Conservation (phyloP, 1,140 invertebrate genomes). For the Homalodisca vitripennis region DNA sequence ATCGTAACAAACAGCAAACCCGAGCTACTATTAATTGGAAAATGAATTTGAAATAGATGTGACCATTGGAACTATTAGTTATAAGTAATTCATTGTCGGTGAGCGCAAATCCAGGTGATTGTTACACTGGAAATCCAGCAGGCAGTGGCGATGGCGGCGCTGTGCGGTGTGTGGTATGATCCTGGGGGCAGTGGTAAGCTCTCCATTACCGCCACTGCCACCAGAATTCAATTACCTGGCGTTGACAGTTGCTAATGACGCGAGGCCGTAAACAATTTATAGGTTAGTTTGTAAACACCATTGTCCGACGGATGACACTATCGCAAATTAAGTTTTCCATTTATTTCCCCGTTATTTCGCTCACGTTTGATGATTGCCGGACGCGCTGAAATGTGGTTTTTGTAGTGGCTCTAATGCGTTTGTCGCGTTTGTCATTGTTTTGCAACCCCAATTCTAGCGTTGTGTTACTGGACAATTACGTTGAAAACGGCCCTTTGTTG, state of each 20-base stretch:
- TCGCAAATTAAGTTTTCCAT: constrained; percentile 22
- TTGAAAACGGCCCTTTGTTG: too few relatives aligned
- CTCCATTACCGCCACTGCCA: constrained; percentile 7
- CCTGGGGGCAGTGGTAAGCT: too few relatives aligned
- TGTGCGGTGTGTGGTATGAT: too few relatives aligned
- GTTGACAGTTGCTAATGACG: constrained; percentile 21
- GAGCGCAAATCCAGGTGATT: neutral
- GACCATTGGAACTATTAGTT: neutral
- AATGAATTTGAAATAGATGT: neutral
- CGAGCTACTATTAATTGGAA: constrained; percentile 16
- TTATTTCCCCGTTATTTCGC: constrained; percentile 11
- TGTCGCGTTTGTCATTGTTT: too few relatives aligned
- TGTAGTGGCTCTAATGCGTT: neutral
- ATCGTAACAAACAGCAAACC: neutral
- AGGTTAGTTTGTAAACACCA: constrained; percentile 21
- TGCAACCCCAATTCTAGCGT: too few relatives aligned
- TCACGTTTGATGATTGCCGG: neutral
- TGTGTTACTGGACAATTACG: too few relatives aligned
- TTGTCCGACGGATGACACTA: constrained; percentile 10
- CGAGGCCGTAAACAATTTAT: constrained; percentile 13
- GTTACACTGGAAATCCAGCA: neutral
- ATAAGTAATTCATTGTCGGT: constrained; percentile 12
- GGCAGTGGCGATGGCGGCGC: neutral
- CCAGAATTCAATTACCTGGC: constrained; percentile 16
- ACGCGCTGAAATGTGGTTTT: neutral